Conservation (phyloP, 2,888 invertebrate genomes). For the Mylabris sibirica region DNA sequence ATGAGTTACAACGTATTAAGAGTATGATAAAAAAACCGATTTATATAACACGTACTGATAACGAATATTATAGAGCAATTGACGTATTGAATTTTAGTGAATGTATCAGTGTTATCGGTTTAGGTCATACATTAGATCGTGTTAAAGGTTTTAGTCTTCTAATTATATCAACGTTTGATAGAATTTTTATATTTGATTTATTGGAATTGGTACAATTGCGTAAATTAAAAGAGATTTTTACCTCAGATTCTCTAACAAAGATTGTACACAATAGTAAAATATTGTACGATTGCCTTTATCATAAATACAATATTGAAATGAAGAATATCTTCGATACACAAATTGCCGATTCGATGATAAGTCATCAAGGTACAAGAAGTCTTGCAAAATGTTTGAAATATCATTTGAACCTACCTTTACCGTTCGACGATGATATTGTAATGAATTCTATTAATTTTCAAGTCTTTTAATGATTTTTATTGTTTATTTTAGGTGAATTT, state of each 20-base stretch:
- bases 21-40: constrained; percentile 11
- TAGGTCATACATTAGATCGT: constrained; percentile 18
- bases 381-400: constrained; percentile 20
- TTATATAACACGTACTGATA: constrained; percentile 4
- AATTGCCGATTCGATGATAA: constrained; percentile 17
- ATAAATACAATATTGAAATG: constrained; percentile 66
- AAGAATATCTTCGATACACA: constrained; percentile 68
- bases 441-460: constrained; percentile 10
- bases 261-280: constrained; percentile 69
- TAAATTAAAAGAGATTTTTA: constrained; percentile 63
- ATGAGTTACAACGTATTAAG: constrained; percentile 21
- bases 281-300: constrained; percentile 67
- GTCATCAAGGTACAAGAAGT: constrained; percentile 11
- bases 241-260: constrained; percentile 63
- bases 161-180: constrained; percentile 20
- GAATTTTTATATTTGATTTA: constrained; percentile 30
- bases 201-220: constrained; percentile 28
- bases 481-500: constrained; percentile 24
- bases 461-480: constrained; percentile 1
- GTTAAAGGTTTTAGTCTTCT: constrained; percentile 20
- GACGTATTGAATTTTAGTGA: constrained; percentile 20
- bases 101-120: constrained; percentile 24
- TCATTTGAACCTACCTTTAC: constrained; percentile 28
- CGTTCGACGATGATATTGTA: constrained; percentile 23
- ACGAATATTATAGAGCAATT: constrained; percentile 11